Evolutionary conservation across 2,113 vertebrate genomes (phyloP).

Genomic region (Cepphus grylle): DNA sequence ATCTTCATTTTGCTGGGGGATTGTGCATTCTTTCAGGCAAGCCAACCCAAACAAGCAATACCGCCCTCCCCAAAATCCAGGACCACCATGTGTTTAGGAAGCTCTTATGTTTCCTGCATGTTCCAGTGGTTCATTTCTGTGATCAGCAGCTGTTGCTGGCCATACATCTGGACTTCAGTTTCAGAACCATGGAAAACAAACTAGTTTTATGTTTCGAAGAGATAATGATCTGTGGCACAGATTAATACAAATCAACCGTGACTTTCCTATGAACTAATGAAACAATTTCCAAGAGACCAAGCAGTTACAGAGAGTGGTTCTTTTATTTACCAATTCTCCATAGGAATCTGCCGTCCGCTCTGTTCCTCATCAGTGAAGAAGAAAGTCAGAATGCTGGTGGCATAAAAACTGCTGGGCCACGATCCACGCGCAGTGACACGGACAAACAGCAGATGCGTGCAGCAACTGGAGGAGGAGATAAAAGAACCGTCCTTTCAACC

Average conservation of each 20-base stretch:
- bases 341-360: background rate
- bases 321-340: slow-evolving; percentile 17
- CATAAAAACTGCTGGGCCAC: background rate
- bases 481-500: background rate
- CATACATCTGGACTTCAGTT: background rate
- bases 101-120: background rate
- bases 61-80: background rate
- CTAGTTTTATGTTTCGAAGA: slow-evolving; percentile 14
- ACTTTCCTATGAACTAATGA: slow-evolving; percentile 46
- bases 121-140: background rate
- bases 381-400: background rate
- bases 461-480: slow-evolving; percentile 17
- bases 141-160: background rate
- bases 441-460: slow-evolving; percentile 35
- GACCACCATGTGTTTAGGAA: background rate
- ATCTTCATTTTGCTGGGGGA: background rate
- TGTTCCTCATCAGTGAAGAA: slow-evolving; percentile 31
- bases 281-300: slow-evolving; percentile 16
- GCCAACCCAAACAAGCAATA: slow-evolving; percentile 2
- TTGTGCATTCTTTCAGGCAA: background rate
- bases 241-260: background rate
- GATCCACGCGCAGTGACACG: background rate
- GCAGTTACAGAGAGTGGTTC: background rate
- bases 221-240: slow-evolving; percentile 35
- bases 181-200: background rate